Conservation (phyloP, 2,113 vertebrate genomes). For the Pseudopodoces humilis region DNA sequence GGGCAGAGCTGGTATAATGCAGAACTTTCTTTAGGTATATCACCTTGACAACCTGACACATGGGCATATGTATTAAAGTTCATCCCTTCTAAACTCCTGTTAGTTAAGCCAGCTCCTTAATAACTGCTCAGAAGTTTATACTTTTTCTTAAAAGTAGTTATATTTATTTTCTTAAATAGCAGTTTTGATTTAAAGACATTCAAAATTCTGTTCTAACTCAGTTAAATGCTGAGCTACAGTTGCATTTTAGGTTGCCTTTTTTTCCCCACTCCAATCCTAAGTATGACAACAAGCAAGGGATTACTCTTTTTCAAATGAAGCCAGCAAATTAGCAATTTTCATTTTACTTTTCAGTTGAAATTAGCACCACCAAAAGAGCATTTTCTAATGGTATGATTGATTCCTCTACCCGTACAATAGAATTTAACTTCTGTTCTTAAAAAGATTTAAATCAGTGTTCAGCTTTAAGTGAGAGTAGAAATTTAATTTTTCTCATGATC, state of each 20-base stretch:
- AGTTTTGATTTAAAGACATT: not conserved
- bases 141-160: not conserved
- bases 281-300: not conserved
- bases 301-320: not conserved
- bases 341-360: not conserved
- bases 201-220: not conserved
- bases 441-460: not conserved
- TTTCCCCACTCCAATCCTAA: accelerated
- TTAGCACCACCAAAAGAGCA: not conserved
- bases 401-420: not conserved
- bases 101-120: not conserved
- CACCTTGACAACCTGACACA: not conserved
- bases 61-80: not conserved
- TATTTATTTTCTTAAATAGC: not conserved
- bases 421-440: not conserved
- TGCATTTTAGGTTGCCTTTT: not conserved
- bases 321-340: not conserved
- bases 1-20: not conserved
- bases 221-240: not conserved
- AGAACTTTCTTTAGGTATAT: not conserved
- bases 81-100: not conserved
- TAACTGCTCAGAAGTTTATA: not conserved
- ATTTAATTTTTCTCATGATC: not conserved
- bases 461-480: not conserved
- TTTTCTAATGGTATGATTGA: slow-evolving; percentile 1